Base-by-base conservation (phyloP, 2,888 invertebrate genomes). In the Eupithecia inturbata region DNA sequence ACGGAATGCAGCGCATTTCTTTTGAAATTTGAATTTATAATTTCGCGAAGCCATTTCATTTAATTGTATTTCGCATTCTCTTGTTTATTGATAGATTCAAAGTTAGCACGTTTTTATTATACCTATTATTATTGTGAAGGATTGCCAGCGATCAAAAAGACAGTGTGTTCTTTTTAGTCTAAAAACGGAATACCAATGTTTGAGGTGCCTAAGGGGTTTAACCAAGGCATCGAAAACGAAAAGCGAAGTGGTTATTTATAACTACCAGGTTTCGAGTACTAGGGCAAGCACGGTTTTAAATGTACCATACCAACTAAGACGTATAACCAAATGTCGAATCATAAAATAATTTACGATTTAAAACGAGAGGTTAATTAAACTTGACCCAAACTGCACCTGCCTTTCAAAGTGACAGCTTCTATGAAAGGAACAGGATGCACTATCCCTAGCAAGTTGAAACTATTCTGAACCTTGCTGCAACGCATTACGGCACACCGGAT, bases 1-100 rank as follows among this genome's bases (percentile, higher is more conserved):
- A 85, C 82, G 84, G 82, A 78, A 74, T 67, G 68, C 71, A 75
- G 74, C 77, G 76, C 53, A 69, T 82, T 82, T 80, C 79, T 80
- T 82, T 74, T 79, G 77, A 67, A 73, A 41, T 57, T 53, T 49
- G 78, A 74, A 79, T 77, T 75, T 75, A 41, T 39, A 66, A 41
- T 26, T 66, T 26, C 26, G 66, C 66, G 26, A 26, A 57, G 26
- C 57, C 22, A 57, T 14, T 26, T 26, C 10, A 26, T 49, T 22
- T 3, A 49, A 22, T n/a, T 22, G 49, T 53, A 57, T 57, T 26
- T 57, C 5, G 26, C 12, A 26, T 26, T 1, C 4, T 12, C 10
- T 53, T 53, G 3, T 53, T 53, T 10, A 53, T 53, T 53, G 49
- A 22, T 1, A 5, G 14, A 57, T 57, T 57, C 57, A 26, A 57